These are phyloP conservation scores for Syritta pipiens DNA, from an alignment of 2,888 invertebrate species.

Conservation along the genomic window DNA sequence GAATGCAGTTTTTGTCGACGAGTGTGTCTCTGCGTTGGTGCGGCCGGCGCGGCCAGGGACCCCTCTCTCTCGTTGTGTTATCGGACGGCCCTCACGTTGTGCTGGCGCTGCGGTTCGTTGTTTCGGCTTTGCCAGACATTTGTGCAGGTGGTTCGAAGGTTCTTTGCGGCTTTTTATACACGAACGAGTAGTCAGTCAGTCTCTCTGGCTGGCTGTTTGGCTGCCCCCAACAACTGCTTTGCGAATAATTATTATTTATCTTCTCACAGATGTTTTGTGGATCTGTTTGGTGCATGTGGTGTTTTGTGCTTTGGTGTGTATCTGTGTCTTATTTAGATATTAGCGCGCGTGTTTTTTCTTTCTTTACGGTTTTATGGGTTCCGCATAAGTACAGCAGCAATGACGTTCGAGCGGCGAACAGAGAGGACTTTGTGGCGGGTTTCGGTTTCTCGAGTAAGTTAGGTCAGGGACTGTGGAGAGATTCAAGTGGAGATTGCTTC, in stretches of 20 bases:
- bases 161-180: constrained; percentile 44
- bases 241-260: constrained; percentile 48
- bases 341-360: too few species aligned
- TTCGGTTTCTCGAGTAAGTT: constrained; percentile 2
- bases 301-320: constrained; percentile 16
- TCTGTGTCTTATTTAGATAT: too few species aligned
- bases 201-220: constrained; percentile 7
- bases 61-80: constrained; percentile 13
- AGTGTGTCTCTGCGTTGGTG: neutral
- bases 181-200: too few species aligned
- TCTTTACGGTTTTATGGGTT: too few species aligned
- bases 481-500: too few species aligned
- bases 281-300: constrained; percentile 16
- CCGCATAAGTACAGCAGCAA: too few species aligned
- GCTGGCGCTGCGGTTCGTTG: constrained; percentile 9
- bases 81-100: neutral
- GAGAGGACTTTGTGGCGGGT: too few species aligned
- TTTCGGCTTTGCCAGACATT: constrained; percentile 55
- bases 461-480: constrained; percentile 21
- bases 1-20: neutral
- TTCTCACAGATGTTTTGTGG: constrained; percentile 57
- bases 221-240: constrained; percentile 29
- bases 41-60: constrained; percentile 25
- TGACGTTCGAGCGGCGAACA: too few species aligned
- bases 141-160: constrained; percentile 67